Base-by-base conservation (phyloP, 1,140 invertebrate species). In the Dendrolimus kikuchii region DNA sequence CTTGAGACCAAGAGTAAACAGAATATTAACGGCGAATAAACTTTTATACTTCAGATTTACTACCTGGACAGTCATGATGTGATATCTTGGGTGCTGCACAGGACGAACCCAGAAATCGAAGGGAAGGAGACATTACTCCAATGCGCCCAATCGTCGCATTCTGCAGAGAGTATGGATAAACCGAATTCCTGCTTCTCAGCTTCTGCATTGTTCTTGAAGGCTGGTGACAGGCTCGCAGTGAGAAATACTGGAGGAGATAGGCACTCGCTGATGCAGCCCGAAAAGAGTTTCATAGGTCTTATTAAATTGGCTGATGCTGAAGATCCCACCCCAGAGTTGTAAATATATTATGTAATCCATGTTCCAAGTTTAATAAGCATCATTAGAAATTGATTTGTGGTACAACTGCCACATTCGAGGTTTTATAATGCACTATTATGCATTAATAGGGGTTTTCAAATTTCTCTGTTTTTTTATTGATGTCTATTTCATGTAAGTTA, bases 231-330 rank as follows among this genome's bases (percentile, higher is more conserved):
- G 38, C 77, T 95, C 4, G 88, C 90, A 10, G 68, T 95, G 2
- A 88, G 90, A 51, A 94, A 95, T 62, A 89, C 93, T 5, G 91
- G 91, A 41, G 87, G 89, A 5, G 89, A 91, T 52, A 88, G 93
- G 50, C 92, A 92, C 68, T 92, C 91, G 0, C 78, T 94, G 8
- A 91, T 95, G 72, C 89, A 93, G 65, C 89, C 90, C 8, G 91
- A 91, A 48, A 94, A 94, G 72, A 95, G 93, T 63, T 95, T 94
- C 85, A 94, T 95, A 68, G 94, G 94, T 40, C 88, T 94, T 5
- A 89, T 94, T 41, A 94, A 93, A 84, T 77, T 94, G n/a, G 89
- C 89, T n/a, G 90, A 92, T 55, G 77, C 87, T 2, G 81, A 85
- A 45, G 73, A 82, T 38, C 79, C 77, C 3, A 55, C 68, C 7